A percentile compares a stretch with the other conserved stretches of the same genome.
phyloP scores from a whole-genome alignment of 2,888 invertebrate genomes.

The Meta bourneti region DNA sequence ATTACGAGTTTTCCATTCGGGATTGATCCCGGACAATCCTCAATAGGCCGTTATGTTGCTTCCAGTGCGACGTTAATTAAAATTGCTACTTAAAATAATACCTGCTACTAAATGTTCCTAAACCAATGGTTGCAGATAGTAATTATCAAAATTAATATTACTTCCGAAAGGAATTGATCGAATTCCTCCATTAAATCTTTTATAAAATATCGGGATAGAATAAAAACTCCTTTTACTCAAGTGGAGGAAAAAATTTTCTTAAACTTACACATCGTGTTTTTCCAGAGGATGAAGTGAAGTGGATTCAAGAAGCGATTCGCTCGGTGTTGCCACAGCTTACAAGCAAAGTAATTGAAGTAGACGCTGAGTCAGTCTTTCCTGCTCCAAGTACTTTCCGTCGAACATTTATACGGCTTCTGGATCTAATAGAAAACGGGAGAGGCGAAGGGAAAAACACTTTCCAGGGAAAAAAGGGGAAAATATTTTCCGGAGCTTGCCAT shows the following conservation, averaged over 20 bases:
- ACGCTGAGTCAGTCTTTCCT: slow-evolving; percentile 7
- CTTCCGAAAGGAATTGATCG: neutral
- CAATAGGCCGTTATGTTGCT: no score
- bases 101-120: no score
- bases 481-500: neutral
- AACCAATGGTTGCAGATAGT: no score
- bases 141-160: neutral
- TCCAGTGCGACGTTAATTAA: no score
- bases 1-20: no score
- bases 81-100: no score
- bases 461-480: neutral
- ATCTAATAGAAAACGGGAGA: neutral
- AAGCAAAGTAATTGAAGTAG: neutral
- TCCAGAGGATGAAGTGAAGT: neutral
- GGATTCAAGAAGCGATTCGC: neutral
- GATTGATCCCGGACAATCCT: no score
- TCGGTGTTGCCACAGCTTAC: neutral
- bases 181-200: neutral
- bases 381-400: neutral
- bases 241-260: neutral
- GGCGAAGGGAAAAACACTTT: slow-evolving; percentile 15
- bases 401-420: slow-evolving; percentile 25
- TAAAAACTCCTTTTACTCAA: neutral
- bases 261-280: neutral
- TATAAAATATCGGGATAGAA: neutral